Conservation (phyloP, 1,140 invertebrate genomes). For the Hesperophylax magnus region DNA sequence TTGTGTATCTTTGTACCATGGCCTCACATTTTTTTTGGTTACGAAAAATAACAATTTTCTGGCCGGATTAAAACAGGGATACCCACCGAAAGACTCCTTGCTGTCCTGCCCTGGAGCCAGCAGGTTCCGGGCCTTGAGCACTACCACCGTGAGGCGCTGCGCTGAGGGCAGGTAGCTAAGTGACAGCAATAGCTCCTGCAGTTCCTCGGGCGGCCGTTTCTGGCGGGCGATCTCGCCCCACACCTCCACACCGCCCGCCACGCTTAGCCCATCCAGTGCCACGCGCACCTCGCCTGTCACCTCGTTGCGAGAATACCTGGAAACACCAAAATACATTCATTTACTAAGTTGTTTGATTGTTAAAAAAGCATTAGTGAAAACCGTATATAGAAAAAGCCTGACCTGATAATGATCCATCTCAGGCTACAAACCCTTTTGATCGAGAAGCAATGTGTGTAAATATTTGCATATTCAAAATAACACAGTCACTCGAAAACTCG, state of each 20-base stretch:
- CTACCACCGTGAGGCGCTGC: conserved; percentile 85
- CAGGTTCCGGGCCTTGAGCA: conserved; percentile 88
- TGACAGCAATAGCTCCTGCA: conserved; percentile 86
- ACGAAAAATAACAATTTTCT: too few relatives aligned
- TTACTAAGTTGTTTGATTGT: too few relatives aligned
- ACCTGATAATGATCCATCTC: too few relatives aligned
- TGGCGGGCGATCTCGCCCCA: conserved; percentile 85
- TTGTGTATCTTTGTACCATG: too few relatives aligned
- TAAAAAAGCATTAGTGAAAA: too few relatives aligned
- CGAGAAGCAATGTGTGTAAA: too few relatives aligned
- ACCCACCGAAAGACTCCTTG: conserved; percentile 73
- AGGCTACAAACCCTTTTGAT: too few relatives aligned
- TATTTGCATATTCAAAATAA: too few relatives aligned
- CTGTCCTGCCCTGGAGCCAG: conserved; percentile 74
- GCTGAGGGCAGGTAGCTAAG: conserved; percentile 90
- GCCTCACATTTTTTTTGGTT: too few relatives aligned
- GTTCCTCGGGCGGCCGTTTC: conserved; percentile 83
- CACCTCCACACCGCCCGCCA: conserved; percentile 81
- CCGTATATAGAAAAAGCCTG: too few relatives aligned
- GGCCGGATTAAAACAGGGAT: too few relatives aligned
- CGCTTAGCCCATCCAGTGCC: conserved; percentile 78
- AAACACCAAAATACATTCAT: conserved; percentile 49
- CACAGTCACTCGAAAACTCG: too few relatives aligned
- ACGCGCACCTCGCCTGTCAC: conserved; percentile 84
- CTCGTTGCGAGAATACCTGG: conserved; percentile 82